Conservation (phyloP, 2,888 invertebrate species). For the Ophion ellenae region DNA sequence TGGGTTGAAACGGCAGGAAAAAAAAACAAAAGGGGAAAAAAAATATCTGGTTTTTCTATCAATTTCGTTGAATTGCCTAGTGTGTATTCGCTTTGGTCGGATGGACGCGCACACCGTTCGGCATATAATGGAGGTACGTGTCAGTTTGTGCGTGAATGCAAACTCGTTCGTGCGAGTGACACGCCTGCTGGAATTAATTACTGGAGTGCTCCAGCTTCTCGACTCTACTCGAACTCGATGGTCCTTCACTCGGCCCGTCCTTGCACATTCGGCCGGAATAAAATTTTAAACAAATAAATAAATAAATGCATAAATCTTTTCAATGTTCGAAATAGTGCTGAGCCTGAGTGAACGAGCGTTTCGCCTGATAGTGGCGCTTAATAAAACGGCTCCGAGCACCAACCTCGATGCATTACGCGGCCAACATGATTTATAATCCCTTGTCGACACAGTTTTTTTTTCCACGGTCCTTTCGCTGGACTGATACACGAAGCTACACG, state of each 20-base stretch:
- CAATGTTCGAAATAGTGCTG: conserved; percentile 44
- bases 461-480: too few species aligned
- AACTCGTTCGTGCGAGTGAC: conserved; percentile 64
- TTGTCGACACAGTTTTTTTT: not conserved
- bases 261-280: conserved; percentile 43
- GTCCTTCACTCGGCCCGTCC: conserved; percentile 43
- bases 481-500: not conserved
- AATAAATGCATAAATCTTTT: conserved; percentile 35
- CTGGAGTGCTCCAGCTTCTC: conserved; percentile 57
- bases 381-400: conserved; percentile 19
- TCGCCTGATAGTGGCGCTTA: conserved; percentile 33
- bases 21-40: conserved; percentile 66
- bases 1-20: conserved; percentile 53
- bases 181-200: conserved; percentile 64
- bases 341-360: not conserved
- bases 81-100: conserved; percentile 48
- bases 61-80: conserved; percentile 44
- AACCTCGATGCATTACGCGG: not conserved
- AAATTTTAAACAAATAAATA: conserved; percentile 4
- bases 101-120: conserved; percentile 45
- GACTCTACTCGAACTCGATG: conserved; percentile 54
- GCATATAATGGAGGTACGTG: conserved; percentile 63
- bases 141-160: conserved; percentile 63
- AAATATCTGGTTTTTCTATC: conserved; percentile 42
- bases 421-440: not conserved